Conservation (phyloP, 1,140 invertebrate genomes). For the Drosophila sturtevanti region DNA sequence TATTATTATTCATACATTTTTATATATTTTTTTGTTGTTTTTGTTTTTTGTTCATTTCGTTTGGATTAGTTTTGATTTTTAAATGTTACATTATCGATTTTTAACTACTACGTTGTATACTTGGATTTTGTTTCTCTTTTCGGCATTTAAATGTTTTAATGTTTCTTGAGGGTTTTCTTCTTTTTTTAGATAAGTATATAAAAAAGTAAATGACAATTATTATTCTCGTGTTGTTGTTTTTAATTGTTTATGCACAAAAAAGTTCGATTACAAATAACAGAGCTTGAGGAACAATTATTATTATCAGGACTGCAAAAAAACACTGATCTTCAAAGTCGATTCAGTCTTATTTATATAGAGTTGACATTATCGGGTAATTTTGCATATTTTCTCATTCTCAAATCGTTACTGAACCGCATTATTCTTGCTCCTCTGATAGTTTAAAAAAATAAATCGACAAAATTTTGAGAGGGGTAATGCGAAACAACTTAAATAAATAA, state of each 20-base stretch:
- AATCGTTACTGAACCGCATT: neutral
- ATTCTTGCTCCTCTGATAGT: neutral
- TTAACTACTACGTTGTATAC: conserved; percentile 53
- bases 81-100: conserved; percentile 53
- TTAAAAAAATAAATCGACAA: neutral
- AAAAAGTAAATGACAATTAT: conserved; percentile 25
- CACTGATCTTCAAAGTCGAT: neutral
- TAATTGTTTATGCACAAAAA: conserved; percentile 34
- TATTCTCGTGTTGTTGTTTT: conserved; percentile 22
- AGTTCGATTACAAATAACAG: conserved; percentile 42
- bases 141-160: neutral
- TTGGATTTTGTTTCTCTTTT: conserved; percentile 39
- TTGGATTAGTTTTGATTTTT: conserved; percentile 56
- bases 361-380: too few relatives aligned
- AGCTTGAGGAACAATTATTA: conserved; percentile 61
- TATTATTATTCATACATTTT: too few relatives aligned
- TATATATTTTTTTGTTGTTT: too few relatives aligned
- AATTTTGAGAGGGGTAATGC: neutral
- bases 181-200: conserved; percentile 14
- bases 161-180: neutral
- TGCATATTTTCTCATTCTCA: too few relatives aligned
- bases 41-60: conserved; percentile 22
- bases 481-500: conserved; percentile 45
- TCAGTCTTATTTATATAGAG: neutral
- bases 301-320: conserved; percentile 20